Conservation (phyloP, 2,888 invertebrate species). For the Agrenia bidenticulata region DNA sequence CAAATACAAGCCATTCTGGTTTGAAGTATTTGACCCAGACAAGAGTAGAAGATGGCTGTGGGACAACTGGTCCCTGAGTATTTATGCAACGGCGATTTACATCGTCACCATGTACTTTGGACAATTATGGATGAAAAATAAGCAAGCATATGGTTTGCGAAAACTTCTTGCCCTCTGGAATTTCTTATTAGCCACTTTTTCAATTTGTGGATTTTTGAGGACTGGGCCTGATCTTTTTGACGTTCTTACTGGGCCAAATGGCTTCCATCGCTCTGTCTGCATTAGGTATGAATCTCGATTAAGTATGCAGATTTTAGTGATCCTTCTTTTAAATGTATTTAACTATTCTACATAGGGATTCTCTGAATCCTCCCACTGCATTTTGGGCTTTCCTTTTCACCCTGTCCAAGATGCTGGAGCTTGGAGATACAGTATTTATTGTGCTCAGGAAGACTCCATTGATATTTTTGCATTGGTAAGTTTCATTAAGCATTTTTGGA, state of each 20-base stretch:
- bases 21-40: slow-evolving; percentile 41
- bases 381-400: slow-evolving; percentile 43
- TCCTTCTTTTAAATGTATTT: background rate
- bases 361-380: slow-evolving; percentile 45
- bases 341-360: slow-evolving; percentile 29
- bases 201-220: slow-evolving; percentile 40
- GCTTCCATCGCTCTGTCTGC: slow-evolving; percentile 43
- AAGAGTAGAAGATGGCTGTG: slow-evolving; percentile 40
- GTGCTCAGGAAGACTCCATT: slow-evolving; percentile 47
- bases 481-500: background rate
- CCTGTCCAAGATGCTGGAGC: slow-evolving; percentile 39
- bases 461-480: slow-evolving; percentile 50
- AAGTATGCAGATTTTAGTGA: slow-evolving; percentile 2
- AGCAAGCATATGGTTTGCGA: slow-evolving; percentile 33
- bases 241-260: slow-evolving; percentile 31
- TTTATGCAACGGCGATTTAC: slow-evolving; percentile 41
- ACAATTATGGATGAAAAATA: slow-evolving; percentile 40
- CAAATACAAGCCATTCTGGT: slow-evolving; percentile 40
- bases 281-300: slow-evolving; percentile 31
- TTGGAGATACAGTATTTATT: slow-evolving; percentile 49
- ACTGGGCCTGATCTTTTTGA: slow-evolving; percentile 42
- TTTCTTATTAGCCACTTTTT: slow-evolving; percentile 39
- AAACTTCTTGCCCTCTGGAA: slow-evolving; percentile 37
- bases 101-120: slow-evolving; percentile 36
- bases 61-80: slow-evolving; percentile 43